Conservation (phyloP, 1,140 invertebrate genomes). For the Akabosia matsudoensis region DNA sequence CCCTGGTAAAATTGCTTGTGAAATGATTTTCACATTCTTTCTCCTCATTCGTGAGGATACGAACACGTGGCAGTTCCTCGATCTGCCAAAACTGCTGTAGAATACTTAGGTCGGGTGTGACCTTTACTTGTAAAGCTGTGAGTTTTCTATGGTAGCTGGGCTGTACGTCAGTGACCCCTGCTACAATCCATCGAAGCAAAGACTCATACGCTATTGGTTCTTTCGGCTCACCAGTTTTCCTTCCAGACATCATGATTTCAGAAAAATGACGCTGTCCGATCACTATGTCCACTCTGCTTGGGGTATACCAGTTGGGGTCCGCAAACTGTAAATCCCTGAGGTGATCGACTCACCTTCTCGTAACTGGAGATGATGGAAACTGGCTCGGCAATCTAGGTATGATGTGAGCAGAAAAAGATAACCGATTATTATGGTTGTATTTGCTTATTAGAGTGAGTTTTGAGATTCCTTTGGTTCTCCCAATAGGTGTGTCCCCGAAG, state of each 20-base stretch:
- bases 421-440: not conserved
- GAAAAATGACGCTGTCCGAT: not conserved
- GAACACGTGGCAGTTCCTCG: not conserved
- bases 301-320: not conserved
- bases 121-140: not conserved
- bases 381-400: not conserved
- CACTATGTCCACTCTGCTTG: not conserved
- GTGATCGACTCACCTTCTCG: not conserved
- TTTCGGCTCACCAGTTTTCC: not conserved
- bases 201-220: not conserved
- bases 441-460: not conserved
- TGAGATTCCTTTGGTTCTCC: not conserved
- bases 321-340: not conserved
- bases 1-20: not conserved
- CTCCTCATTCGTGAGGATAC: not conserved
- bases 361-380: too few relatives aligned
- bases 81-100: not conserved
- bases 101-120: not conserved
- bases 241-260: not conserved
- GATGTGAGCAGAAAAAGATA: not conserved
- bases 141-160: not conserved
- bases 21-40: not conserved
- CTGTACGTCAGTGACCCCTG: too few relatives aligned
- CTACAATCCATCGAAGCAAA: conserved; percentile 1
- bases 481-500: not conserved